Conservation (phyloP, 2,113 vertebrate species). For the Tympanuchus pallidicinctus region DNA sequence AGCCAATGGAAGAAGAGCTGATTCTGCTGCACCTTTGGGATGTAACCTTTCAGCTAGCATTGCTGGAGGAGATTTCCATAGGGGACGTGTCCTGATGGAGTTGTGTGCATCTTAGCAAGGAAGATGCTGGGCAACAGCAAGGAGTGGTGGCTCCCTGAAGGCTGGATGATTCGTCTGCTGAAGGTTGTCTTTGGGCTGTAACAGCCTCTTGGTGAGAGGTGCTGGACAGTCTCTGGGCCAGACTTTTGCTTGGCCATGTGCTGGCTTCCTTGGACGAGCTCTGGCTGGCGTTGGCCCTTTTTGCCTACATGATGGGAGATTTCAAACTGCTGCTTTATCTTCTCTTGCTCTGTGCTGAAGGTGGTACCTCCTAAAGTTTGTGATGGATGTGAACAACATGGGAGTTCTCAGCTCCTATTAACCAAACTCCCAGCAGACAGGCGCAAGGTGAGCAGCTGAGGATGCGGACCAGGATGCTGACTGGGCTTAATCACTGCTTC, state of each 20-base stretch:
- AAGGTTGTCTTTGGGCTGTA: not conserved
- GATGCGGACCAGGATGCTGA: not conserved
- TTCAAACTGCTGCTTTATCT: not conserved
- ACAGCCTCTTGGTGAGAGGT: not conserved
- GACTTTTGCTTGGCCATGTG: rapidly evolving
- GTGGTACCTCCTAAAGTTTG: not conserved
- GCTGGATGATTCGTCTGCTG: not conserved
- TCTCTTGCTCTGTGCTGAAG: not conserved
- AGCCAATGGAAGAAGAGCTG: not conserved
- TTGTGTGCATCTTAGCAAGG: not conserved
- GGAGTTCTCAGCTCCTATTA: not conserved
- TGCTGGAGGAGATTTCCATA: rapidly evolving
- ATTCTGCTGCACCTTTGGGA: not conserved
- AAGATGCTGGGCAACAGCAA: rapidly evolving
- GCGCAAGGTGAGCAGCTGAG: not conserved
- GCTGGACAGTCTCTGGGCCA: not conserved
- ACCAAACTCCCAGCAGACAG: not conserved
- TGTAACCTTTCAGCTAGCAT: not conserved
- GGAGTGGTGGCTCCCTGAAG: not conserved
- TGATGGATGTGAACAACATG: rapidly evolving
- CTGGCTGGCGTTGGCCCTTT: not conserved
- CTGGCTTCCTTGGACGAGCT: not conserved
- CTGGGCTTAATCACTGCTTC: not conserved
- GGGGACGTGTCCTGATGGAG: not conserved
- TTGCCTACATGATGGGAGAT: not conserved